Evolutionary conservation across 1,140 invertebrate genomes (phyloP), one percentile per base, ranked within the genome.

Genomic region (Drosophila truncata): DNA sequence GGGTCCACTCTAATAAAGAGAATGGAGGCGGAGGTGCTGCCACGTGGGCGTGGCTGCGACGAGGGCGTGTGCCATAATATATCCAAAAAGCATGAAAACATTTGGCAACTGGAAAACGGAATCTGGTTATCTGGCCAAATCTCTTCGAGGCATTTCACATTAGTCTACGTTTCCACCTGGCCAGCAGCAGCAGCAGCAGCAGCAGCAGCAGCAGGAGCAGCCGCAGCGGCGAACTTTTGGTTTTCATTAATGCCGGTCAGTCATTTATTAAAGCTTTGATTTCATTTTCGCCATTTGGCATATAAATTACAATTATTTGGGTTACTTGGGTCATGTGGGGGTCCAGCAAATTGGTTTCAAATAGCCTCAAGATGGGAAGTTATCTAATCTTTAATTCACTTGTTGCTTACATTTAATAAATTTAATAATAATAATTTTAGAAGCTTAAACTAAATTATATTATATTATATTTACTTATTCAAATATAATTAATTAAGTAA

Each of bases 141-240:
- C 52, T 74, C 71, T 74, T 52, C 72, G 31, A 76, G 72, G 71
- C 72, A 75, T 76, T 76, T 75, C 72, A 58, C 71, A 76, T 76
- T 76, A 76, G 73, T 76, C 54, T 42, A 33, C 13, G 63, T 70
- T 70, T 67, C 37, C 66, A 67, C 63, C 31, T 49, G 61, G 63
- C 63, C 66, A 52, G 62, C 16, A 29, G 47, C 47, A 18, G 47
- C 25, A 23, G 44, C 44, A 25, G 44, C 44, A 42, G n/a, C 37
- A n/a, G 37, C 5, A 18, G 39, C 63, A 33, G 60, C n/a, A n/a
- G n/a, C 66, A 52, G 62, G 13, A 29, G 47, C 47, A 18, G 47
- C 25, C 13, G 44, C 44, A 25, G 44, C 44, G 20, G n/a, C 69
- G 33, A 18, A 57, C 39, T 73, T 73, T 65, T 55, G 16, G 33